Evolutionary conservation across 1,140 invertebrate species (phyloP), one percentile per base, ranked within the genome.

Genomic region (Neodiprion lecontei): DNA sequence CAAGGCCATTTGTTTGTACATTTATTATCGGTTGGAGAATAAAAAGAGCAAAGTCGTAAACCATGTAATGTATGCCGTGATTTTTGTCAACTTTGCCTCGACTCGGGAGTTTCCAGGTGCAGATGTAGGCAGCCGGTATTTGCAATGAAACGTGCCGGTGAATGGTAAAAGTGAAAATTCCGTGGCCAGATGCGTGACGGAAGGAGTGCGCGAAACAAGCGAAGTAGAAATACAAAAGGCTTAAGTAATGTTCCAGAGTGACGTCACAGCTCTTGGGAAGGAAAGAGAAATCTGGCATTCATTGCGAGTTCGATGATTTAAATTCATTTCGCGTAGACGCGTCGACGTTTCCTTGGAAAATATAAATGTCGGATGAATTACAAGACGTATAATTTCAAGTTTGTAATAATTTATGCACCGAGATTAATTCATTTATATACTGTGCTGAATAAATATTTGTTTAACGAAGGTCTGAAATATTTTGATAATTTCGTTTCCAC

Each of bases 111-210:
- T 40, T 40, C 28, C 28, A 40, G 28, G 28, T 40, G 28, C 28
- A 40, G 28, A 40, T 40, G 28, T 40, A 40, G 53, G 53, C n/a
- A 61, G n/a, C 7, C 53, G 11, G 53, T 12, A 61, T 14, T 61
- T 17, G 53, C 53, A 72, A 72, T 65, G 53, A 72, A 28, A 28
- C 50, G 11, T 47, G 50, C 17, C 53, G n/a, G 53, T 72, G 50
- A 50, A 53, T 14, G 23, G 48, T 47, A 40, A 71, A 71, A 28
- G 70, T 49, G 21, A 53, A 17, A 69, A 69, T 69, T 14, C 47
- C 47, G 14, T 69, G 47, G 14, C 28, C 23, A 69, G 68, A 69
- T 69, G 23, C 23, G 23, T 69, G 47, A 28, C 23, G 47, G 23
- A 40, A 40, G 23, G 68, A 40, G 47, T 69, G 23, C 23, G 14